Evolutionary conservation across 2,888 invertebrate species (phyloP).

Genomic region (Andrena chrysosceles): DNA sequence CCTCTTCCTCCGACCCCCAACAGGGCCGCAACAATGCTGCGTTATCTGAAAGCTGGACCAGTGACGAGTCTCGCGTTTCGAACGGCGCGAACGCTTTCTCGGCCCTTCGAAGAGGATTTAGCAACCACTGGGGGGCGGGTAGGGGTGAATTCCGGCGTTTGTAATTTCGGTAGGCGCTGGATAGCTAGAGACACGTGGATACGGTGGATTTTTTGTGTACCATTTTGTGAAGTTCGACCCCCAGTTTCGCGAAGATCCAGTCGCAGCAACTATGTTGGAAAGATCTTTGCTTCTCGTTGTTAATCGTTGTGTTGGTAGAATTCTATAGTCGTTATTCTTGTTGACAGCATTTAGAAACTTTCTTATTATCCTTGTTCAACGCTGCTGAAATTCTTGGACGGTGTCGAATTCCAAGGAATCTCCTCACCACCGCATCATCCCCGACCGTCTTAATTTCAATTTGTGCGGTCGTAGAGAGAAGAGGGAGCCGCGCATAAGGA

Average conservation of each 20-base stretch:
- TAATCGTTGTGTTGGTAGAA: no score
- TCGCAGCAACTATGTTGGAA: no score
- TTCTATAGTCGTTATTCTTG: no score
- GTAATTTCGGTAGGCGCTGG: no score
- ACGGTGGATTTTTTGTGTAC: neutral
- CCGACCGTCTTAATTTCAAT: constrained; percentile 68
- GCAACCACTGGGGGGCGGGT: neutral
- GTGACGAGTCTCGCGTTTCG: constrained; percentile 60
- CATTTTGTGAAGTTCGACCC: neutral
- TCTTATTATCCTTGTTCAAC: no score
- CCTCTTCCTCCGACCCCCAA: constrained; percentile 57
- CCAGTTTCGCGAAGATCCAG: neutral
- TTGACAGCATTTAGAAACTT: no score
- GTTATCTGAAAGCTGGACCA: constrained; percentile 72
- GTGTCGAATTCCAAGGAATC: constrained; percentile 43
- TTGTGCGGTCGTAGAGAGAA: constrained; percentile 47
- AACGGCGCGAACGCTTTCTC: constrained; percentile 34
- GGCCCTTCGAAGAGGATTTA: constrained; percentile 25
- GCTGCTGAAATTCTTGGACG: constrained; percentile 10
- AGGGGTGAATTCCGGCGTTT: neutral
- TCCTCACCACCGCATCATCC: constrained; percentile 17
- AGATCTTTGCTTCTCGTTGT: no score
- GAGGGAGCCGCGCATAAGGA: constrained; percentile 70
- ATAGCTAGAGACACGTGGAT: neutral
- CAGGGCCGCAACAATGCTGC: constrained; percentile 77